Conservation (phyloP, 2,888 invertebrate species). For the Xylota segnis region DNA sequence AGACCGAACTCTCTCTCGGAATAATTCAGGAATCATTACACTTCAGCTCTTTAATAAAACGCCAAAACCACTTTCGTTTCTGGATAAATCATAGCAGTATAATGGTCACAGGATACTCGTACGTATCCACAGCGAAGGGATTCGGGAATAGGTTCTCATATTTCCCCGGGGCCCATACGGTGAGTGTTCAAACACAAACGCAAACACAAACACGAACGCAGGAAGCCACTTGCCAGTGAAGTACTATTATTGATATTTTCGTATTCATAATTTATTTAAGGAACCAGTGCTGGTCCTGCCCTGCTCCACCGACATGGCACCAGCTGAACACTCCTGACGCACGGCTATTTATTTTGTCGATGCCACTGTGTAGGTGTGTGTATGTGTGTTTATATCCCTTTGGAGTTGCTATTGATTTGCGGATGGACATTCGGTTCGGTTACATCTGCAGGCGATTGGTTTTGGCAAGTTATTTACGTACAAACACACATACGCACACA, state of each 20-base stretch:
- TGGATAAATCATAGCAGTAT: slow-evolving; percentile 62
- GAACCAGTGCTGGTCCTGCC: slow-evolving; percentile 45
- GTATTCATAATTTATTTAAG: slow-evolving; percentile 76
- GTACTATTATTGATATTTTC: slow-evolving; percentile 76
- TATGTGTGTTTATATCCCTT: slow-evolving; percentile 34
- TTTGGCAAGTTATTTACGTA: slow-evolving; percentile 73
- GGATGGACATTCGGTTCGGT: slow-evolving; percentile 64
- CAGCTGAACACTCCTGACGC: slow-evolving; percentile 68
- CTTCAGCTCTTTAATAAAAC: slow-evolving; percentile 75
- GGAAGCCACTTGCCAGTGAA: slow-evolving; percentile 71
- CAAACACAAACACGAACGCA: slow-evolving; percentile 12
- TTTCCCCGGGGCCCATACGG: slow-evolving; percentile 49
- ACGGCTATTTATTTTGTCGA: slow-evolving; percentile 65
- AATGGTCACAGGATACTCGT: slow-evolving; percentile 56
- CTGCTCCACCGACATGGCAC: slow-evolving; percentile 30
- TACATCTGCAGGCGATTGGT: slow-evolving; percentile 76
- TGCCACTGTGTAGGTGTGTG: slow-evolving; percentile 15
- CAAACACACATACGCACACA: slow-evolving; percentile 46
- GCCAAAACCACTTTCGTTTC: slow-evolving; percentile 71
- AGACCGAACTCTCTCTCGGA: no score
- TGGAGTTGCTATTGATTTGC: slow-evolving; percentile 66
- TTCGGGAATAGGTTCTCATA: slow-evolving; percentile 38
- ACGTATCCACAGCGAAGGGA: slow-evolving; percentile 29
- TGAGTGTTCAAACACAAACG: slow-evolving; percentile 22
- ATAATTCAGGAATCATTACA: slow-evolving; percentile 71